Evolutionary conservation across 1,140 invertebrate genomes (phyloP).

Genomic region (Anoplophora glabripennis): DNA sequence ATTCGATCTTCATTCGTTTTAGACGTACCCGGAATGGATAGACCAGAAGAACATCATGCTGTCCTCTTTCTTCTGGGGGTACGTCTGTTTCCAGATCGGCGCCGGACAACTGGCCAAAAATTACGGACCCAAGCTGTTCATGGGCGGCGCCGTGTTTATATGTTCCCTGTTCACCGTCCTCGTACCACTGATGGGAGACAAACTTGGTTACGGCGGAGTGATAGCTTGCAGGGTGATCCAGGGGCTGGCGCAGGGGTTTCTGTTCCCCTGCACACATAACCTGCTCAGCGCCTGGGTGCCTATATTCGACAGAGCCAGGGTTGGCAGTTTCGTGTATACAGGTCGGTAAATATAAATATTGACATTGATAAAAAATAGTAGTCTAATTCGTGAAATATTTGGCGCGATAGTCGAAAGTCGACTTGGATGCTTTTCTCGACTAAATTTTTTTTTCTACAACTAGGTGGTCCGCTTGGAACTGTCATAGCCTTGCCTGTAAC

Average conservation of each 20-base stretch:
- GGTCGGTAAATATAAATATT: slow-evolving; percentile 21
- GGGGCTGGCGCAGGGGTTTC: slow-evolving; percentile 33
- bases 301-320: slow-evolving; percentile 30
- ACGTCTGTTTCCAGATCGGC: slow-evolving; percentile 58
- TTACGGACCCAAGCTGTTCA: slow-evolving; percentile 61
- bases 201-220: slow-evolving; percentile 25
- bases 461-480: slow-evolving; percentile 66
- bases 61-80: slow-evolving; percentile 67
- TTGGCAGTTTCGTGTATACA: slow-evolving; percentile 32
- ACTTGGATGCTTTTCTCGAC: too few species aligned
- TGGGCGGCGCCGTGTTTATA: slow-evolving; percentile 57
- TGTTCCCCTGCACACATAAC: slow-evolving; percentile 29
- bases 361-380: too few species aligned
- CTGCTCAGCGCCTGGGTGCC: slow-evolving; percentile 35
- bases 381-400: slow-evolving; percentile 4
- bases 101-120: slow-evolving; percentile 65
- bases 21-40: slow-evolving; percentile 47
- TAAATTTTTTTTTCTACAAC: neutral
- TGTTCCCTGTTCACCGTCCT: slow-evolving; percentile 51
- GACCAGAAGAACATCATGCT: slow-evolving; percentile 55
- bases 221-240: slow-evolving; percentile 32
- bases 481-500: slow-evolving; percentile 67
- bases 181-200: slow-evolving; percentile 34
- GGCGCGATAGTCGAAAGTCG: too few species aligned
- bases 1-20: neutral